Conservation (phyloP, 1,140 invertebrate species). For the Micrasema longulum region DNA sequence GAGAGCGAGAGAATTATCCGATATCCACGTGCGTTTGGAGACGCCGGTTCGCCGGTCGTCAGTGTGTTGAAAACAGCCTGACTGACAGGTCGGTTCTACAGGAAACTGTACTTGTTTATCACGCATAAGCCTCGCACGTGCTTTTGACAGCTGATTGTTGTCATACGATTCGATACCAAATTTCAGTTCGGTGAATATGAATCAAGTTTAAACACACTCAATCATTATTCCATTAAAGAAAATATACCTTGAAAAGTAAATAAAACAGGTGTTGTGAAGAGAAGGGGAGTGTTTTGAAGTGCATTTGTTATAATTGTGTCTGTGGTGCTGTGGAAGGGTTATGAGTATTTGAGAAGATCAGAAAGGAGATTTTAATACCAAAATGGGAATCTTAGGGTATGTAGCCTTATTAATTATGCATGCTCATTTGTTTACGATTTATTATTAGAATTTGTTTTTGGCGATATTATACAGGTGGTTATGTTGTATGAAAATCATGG, state of each 20-base stretch:
- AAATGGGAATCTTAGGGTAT: slow-evolving; percentile 18
- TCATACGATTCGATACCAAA: slow-evolving; percentile 2
- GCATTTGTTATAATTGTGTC: not conserved
- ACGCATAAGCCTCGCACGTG: slow-evolving; percentile 30
- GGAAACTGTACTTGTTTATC: slow-evolving; percentile 36
- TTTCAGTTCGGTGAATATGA: slow-evolving; percentile 14
- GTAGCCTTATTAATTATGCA: not conserved
- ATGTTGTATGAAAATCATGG: too few relatives aligned
- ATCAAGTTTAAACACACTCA: slow-evolving; percentile 16
- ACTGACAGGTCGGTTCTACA: slow-evolving; percentile 42
- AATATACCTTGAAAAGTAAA: not conserved
- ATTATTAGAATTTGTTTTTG: too few relatives aligned
- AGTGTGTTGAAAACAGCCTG: slow-evolving; percentile 45
- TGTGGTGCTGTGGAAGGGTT: slow-evolving; percentile 17
- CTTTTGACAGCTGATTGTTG: slow-evolving; percentile 46
- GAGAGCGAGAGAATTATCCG: slow-evolving; percentile 13
- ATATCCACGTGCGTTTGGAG: slow-evolving; percentile 33
- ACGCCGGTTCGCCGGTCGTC: slow-evolving; percentile 37
- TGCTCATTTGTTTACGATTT: slow-evolving; percentile 19
- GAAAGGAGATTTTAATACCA: slow-evolving; percentile 1
- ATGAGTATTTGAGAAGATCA: slow-evolving; percentile 16
- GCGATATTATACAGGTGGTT: too few relatives aligned
- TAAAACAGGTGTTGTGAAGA: slow-evolving; percentile 19
- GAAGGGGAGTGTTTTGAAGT: slow-evolving; percentile 11
- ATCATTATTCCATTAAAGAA: not conserved